These are phyloP conservation scores for Apis dorsata DNA, from an alignment of 1,140 invertebrate species.

Conservation along the genomic window DNA sequence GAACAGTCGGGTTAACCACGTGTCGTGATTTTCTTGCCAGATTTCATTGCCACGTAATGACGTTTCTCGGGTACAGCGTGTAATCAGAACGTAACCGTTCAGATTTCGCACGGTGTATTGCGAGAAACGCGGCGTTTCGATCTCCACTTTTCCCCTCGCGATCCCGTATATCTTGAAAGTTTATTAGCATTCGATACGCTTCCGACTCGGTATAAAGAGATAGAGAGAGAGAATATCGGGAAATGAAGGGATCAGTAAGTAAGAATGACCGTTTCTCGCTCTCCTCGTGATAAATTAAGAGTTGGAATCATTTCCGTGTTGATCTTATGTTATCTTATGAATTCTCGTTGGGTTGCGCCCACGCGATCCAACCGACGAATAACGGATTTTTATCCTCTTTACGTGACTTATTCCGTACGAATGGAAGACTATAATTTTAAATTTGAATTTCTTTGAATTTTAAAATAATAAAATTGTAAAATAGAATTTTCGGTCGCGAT, in stretches of 20 bases:
- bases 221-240: neutral
- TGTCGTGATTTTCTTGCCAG: slow-evolving; percentile 16
- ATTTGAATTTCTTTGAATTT: too few relatives aligned
- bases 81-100: neutral
- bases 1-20: neutral
- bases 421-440: too few relatives aligned
- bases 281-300: slow-evolving; percentile 9
- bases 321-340: slow-evolving; percentile 21
- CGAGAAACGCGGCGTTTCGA: neutral
- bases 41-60: neutral
- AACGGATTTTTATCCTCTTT: slow-evolving; percentile 44
- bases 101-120: neutral
- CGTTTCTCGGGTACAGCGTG: neutral
- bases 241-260: neutral
- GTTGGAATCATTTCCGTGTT: slow-evolving; percentile 32
- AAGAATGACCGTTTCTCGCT: neutral
- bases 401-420: slow-evolving; percentile 33
- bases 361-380: slow-evolving; percentile 4
- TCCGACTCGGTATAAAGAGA: neutral
- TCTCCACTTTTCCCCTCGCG: neutral
- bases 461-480: too few relatives aligned
- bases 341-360: slow-evolving; percentile 12
- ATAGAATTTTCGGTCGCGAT: too few relatives aligned
- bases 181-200: slow-evolving; percentile 13
- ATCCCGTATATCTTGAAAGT: slow-evolving; percentile 14